These are phyloP conservation scores for Tinea semifulvella DNA, from an alignment of 2,888 invertebrate genomes.

Conservation along the genomic window DNA sequence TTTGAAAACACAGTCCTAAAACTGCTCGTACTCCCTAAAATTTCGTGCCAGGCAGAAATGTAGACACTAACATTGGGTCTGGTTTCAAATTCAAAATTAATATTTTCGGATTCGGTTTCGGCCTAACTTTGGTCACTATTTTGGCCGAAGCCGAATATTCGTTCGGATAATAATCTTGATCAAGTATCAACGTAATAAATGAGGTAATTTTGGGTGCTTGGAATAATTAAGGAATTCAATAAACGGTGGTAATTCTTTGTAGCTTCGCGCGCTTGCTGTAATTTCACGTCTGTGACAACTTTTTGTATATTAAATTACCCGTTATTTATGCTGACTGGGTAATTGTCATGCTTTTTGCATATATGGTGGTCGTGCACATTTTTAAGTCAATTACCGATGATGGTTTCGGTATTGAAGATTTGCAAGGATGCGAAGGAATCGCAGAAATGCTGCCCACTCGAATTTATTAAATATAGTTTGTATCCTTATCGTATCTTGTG, in stretches of 20 bases:
- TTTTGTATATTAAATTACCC: conserved; percentile 36
- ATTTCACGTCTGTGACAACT: conserved; percentile 15
- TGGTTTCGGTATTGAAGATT: not conserved
- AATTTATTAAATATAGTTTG: too few species aligned
- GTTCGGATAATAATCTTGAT: conserved; percentile 23
- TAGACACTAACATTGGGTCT: too few species aligned
- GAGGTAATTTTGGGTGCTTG: conserved; percentile 24
- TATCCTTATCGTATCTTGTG: too few species aligned
- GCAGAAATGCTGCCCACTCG: not conserved
- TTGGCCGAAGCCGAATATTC: too few species aligned
- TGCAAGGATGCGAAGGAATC: not conserved
- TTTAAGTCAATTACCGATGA: conserved; percentile 27
- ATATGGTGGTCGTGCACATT: conserved; percentile 39
- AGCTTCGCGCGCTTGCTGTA: conserved; percentile 6
- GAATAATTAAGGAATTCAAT: conserved; percentile 30
- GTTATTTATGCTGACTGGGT: conserved; percentile 35
- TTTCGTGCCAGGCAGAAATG: too few species aligned
- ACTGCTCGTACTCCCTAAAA: too few species aligned
- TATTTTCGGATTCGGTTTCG: too few species aligned
- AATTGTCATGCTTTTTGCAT: conserved; percentile 30
- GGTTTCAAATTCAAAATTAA: too few species aligned
- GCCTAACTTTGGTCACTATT: too few species aligned
- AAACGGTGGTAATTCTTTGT: conserved; percentile 20
- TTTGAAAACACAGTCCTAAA: too few species aligned
- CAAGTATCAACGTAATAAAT: conserved; percentile 28